Percentiles rank a stretch among this genome's conserved stretches.
These are phyloP conservation scores for Hemitrygon akajei DNA, from an alignment of 2,797 vertebrate species.

Conservation along the genomic window DNA sequence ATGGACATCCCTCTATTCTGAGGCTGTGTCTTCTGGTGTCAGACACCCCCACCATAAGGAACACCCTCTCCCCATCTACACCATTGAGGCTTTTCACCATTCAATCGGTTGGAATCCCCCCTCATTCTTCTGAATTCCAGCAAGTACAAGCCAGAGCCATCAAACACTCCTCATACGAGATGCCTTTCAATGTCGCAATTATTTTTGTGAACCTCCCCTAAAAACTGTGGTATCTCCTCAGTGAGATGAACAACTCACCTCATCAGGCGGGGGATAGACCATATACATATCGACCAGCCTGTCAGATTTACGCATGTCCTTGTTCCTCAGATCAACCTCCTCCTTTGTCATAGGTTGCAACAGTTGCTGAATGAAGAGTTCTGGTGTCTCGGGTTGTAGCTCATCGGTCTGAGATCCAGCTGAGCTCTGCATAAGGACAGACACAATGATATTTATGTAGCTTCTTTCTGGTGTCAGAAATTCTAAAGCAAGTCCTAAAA, in stretches of 20 bases:
- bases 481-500: not conserved
- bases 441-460: not conserved
- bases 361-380: not conserved
- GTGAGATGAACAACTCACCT: not conserved
- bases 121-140: no score
- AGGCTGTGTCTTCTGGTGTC: no score
- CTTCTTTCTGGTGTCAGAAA: not conserved
- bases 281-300: not conserved
- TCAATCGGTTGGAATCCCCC: no score
- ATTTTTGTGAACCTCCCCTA: no score
- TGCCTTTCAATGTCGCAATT: no score
- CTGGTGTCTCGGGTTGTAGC: not conserved
- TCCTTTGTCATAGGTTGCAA: not conserved
- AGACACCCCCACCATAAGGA: no score
- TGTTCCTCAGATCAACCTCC: conserved; percentile 19
- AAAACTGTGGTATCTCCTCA: not conserved
- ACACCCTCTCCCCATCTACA: no score
- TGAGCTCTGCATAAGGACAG: not conserved
- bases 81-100: no score
- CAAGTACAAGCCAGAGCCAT: no score
- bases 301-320: not conserved
- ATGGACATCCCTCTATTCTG: no score
- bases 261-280: not conserved
- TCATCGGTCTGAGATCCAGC: not conserved
- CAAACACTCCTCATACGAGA: no score